A percentile compares a stretch with the other conserved stretches of the same genome.
Conservation (phyloP, 2,113 vertebrate genomes). For the Stigmatopora nigra region DNA sequence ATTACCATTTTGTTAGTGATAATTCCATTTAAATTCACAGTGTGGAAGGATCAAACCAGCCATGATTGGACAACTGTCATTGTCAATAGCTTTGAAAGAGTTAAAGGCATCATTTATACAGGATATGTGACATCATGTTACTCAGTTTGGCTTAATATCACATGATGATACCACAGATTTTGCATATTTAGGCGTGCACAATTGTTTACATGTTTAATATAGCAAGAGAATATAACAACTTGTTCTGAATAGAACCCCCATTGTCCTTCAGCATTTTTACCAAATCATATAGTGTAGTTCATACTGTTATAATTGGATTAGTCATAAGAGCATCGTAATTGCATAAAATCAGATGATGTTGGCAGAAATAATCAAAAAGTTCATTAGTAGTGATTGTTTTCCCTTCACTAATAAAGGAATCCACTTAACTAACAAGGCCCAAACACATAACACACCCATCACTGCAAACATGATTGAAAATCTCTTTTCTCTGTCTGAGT, state of each 20-base stretch:
- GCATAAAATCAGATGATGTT: slow-evolving; percentile 37
- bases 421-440: slow-evolving; percentile 33
- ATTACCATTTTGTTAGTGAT: no score
- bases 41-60: no score
- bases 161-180: background rate
- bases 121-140: background rate
- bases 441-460: slow-evolving; percentile 32
- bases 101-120: background rate
- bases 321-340: slow-evolving; percentile 18
- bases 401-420: slow-evolving; percentile 31
- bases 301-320: slow-evolving; percentile 22
- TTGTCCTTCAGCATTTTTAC: slow-evolving; percentile 27
- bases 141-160: background rate
- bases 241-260: slow-evolving; percentile 21
- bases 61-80: no score
- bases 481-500: slow-evolving; percentile 16
- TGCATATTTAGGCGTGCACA: background rate
- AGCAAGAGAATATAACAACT: slow-evolving; percentile 5
- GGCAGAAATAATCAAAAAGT: slow-evolving; percentile 34
- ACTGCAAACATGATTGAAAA: slow-evolving; percentile 40
- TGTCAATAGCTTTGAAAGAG: background rate
- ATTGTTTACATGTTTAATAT: background rate
- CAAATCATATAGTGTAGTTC: slow-evolving; percentile 45
- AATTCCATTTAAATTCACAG: no score
- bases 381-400: slow-evolving; percentile 52